phyloP scores from a whole-genome alignment of 2,113 vertebrate species.

The Stomatorhinus ivindoensis region DNA sequence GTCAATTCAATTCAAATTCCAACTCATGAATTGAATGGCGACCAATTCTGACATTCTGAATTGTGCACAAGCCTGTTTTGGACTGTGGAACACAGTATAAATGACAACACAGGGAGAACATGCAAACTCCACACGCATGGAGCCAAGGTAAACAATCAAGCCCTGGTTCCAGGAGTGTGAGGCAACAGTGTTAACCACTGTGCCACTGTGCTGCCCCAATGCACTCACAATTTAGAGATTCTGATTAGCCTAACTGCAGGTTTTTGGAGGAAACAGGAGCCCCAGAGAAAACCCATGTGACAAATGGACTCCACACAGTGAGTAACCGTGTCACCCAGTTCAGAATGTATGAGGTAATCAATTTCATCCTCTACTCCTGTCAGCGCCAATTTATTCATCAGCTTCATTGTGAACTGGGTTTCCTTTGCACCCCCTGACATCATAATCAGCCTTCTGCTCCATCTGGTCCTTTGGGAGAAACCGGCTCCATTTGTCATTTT shows the following conservation, averaged over 20 bases:
- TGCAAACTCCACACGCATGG: neutral
- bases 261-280: neutral
- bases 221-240: neutral
- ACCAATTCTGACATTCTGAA: too few relatives aligned
- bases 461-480: neutral
- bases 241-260: neutral
- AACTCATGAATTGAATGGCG: too few relatives aligned
- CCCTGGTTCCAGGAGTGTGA: neutral
- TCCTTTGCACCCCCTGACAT: neutral
- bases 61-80: too few relatives aligned
- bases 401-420: neutral
- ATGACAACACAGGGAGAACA: neutral
- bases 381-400: neutral
- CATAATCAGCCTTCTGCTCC: neutral
- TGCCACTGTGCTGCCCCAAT: neutral
- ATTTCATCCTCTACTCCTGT: neutral
- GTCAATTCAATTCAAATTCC: too few relatives aligned
- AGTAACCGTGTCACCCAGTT: neutral
- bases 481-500: neutral
- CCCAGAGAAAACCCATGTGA: neutral
- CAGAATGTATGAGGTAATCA: neutral
- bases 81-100: neutral
- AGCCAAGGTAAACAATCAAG: neutral
- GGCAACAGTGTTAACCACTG: neutral
- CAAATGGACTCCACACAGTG: neutral